Evolutionary conservation across 2,888 invertebrate species (phyloP).

Genomic region (Drosophila merina): DNA sequence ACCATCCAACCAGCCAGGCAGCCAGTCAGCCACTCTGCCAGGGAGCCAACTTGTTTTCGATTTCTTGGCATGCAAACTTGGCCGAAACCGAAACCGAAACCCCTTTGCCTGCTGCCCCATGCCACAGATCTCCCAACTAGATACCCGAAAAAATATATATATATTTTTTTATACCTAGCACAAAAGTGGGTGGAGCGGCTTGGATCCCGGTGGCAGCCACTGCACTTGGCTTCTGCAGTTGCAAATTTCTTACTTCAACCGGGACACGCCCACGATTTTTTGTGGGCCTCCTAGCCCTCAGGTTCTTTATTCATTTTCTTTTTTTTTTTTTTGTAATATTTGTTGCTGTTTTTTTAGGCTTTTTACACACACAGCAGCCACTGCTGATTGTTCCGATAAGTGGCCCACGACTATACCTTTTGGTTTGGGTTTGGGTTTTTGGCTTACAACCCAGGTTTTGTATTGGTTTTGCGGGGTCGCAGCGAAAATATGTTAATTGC

Average conservation of each 20-base stretch:
- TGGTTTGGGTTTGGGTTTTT: constrained; percentile 7
- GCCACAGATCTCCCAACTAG: constrained; percentile 43
- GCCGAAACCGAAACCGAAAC: constrained; percentile 13
- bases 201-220: constrained; percentile 53
- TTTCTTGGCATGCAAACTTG: constrained; percentile 46
- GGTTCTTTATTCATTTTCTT: constrained; percentile 17
- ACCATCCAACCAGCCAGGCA: constrained; percentile 10
- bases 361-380: constrained; percentile 34
- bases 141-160: constrained; percentile 43
- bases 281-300: constrained; percentile 17
- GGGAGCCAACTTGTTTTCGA: constrained; percentile 41
- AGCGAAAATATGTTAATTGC: constrained; percentile 54
- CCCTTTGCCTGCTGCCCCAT: constrained; percentile 32
- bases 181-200: constrained; percentile 58
- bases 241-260: constrained; percentile 59
- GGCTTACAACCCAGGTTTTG: constrained; percentile 19
- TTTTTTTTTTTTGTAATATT: not conserved
- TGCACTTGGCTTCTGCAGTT: constrained; percentile 60
- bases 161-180: constrained; percentile 28
- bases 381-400: constrained; percentile 47
- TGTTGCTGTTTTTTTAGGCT: constrained; percentile 12
- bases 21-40: not conserved
- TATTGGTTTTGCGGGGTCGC: constrained; percentile 27
- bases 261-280: constrained; percentile 42
- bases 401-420: constrained; percentile 43